Evolutionary conservation across 1,140 invertebrate species (phyloP), one percentile per base, ranked within the genome.

Genomic region (Arion vulgaris): DNA sequence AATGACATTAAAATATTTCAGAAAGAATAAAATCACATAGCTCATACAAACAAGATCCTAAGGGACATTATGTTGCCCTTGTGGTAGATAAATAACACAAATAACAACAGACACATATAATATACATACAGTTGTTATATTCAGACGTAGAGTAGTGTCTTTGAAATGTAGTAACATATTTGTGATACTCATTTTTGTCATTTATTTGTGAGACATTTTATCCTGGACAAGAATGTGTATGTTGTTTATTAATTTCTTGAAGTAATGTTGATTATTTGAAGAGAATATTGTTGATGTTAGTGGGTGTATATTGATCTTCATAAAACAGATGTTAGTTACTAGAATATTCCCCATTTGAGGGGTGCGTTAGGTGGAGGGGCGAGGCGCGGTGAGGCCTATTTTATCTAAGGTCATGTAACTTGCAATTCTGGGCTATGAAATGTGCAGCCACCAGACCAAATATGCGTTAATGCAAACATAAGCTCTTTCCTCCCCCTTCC

Each of bases 291-390:
- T 23, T 28, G 32, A 32, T 45, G 32, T 53, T 49, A 32, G 49
- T n/a, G 34, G 1, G 69, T 36, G 38, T 41, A 53, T 45, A 39
- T 23, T 57, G 39, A 69, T 53, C 69, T 39, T 53, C 41, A 81
- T 57, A 51, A 81, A 81, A 39, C 80, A 72, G 80, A 72, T 81
- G 80, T 69, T 71, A 28, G 36, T 57, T 39, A 69, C n/a, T 28
- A 72, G 7, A 5, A 5, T 72, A 45, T 45, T 11, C 23, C 36
- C 19, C 36, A 7, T 28, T 32, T 9, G 7, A 7, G 1, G n/a
- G 62, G 62, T 66, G 32, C 62, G 17, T 34, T 32, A 32, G n/a
- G 62, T 72, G 17, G 38, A 28, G 71, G 71, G 1, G 71, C 28
- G 28, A 66, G 62, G 28, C 7, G 62, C 2, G 69, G 15, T 38